phyloP scores from a whole-genome alignment of 1,140 invertebrate genomes.

The Chelonus insularis region DNA sequence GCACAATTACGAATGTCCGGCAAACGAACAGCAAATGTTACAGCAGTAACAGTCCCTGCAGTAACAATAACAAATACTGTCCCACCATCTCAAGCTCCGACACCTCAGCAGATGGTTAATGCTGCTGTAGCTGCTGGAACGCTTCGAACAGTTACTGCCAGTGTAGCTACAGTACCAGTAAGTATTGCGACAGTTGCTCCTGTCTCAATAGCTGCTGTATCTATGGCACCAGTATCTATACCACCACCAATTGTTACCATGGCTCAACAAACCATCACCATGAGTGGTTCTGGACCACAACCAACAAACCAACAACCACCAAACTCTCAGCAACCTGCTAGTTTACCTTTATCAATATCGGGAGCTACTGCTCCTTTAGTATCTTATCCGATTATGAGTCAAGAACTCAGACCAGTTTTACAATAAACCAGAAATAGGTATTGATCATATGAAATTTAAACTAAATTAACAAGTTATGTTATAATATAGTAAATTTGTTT shows the following conservation, averaged over 20 bases:
- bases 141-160: slow-evolving; percentile 65
- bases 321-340: slow-evolving; percentile 52
- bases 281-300: slow-evolving; percentile 54
- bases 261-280: slow-evolving; percentile 59
- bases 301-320: slow-evolving; percentile 53
- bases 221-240: slow-evolving; percentile 63
- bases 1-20: slow-evolving; percentile 72
- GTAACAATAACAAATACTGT: slow-evolving; percentile 65
- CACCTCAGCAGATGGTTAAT: slow-evolving; percentile 59
- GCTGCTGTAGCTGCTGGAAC: slow-evolving; percentile 58
- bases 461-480: too few relatives aligned
- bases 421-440: slow-evolving; percentile 38
- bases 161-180: slow-evolving; percentile 68
- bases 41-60: slow-evolving; percentile 63
- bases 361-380: slow-evolving; percentile 66
- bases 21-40: slow-evolving; percentile 60
- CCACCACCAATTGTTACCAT: slow-evolving; percentile 67
- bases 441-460: too few relatives aligned
- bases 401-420: slow-evolving; percentile 58
- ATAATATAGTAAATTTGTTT: too few relatives aligned
- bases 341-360: slow-evolving; percentile 60
- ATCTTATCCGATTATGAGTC: slow-evolving; percentile 75
- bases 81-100: slow-evolving; percentile 57
- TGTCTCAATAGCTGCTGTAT: slow-evolving; percentile 64
- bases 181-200: slow-evolving; percentile 65